These are phyloP conservation scores for Chromis chromis DNA, from an alignment of 2,797 vertebrate species.

Conservation along the genomic window DNA sequence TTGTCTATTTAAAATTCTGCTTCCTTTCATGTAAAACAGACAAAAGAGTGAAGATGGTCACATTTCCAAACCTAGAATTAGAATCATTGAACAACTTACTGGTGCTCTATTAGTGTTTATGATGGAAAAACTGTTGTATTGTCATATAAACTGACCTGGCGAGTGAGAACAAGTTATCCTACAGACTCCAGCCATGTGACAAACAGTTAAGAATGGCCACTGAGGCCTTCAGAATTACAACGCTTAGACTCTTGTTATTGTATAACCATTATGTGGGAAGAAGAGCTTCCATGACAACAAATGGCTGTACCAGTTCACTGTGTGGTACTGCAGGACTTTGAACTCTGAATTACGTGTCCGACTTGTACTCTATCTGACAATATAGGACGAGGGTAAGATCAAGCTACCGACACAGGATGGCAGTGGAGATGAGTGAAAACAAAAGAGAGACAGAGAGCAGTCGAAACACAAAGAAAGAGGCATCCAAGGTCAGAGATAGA, in stretches of 20 bases:
- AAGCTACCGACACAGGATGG: not conserved
- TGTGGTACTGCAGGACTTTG: not conserved
- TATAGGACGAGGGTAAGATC: not conserved
- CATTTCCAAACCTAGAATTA: too few species aligned
- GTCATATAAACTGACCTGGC: not conserved
- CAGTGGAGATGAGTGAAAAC: slow-evolving; percentile 10
- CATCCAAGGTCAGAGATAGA: slow-evolving; percentile 58
- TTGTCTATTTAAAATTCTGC: too few species aligned
- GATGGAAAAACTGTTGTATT: not conserved
- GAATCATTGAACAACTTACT: not conserved
- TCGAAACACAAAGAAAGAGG: slow-evolving; percentile 36
- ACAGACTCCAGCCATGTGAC: not conserved
- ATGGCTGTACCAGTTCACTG: slow-evolving; percentile 16
- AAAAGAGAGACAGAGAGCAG: slow-evolving; percentile 20
- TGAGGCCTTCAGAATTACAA: slow-evolving; percentile 7
- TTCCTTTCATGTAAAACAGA: too few species aligned
- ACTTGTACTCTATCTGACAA: slow-evolving; percentile 4
- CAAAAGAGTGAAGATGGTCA: too few species aligned
- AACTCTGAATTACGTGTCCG: not conserved
- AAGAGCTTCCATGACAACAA: slow-evolving; percentile 16
- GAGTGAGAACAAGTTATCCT: not conserved
- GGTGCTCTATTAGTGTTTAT: too few species aligned
- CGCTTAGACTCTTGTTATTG: slow-evolving; percentile 36
- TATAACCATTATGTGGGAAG: slow-evolving; percentile 22
- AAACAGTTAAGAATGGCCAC: not conserved